Evolutionary conservation across 2,113 vertebrate genomes (phyloP), one percentile per base, ranked within the genome.

Genomic region (Hippocampus barbouri): DNA sequence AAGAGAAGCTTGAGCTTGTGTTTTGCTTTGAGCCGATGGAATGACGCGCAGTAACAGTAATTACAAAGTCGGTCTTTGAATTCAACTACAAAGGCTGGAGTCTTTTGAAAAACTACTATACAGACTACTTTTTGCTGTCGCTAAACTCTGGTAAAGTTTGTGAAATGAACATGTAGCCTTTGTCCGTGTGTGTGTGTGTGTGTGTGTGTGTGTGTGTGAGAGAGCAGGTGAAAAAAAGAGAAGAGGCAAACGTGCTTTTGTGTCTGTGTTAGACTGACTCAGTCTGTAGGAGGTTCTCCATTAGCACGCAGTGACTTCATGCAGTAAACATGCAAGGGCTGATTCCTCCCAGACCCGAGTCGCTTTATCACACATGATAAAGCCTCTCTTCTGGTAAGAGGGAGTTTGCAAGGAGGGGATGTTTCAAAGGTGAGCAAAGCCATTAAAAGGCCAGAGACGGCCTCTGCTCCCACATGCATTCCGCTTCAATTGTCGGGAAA

Each of bases 291-390:
- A 89, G 88, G 82, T 82, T 79, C 82, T 84, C 82, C 78, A 89
- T 89, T 88, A 87, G 82, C 75, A 69, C 72, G 57, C 56, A 38
- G 78, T 90, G 90, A 90, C 90, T 88, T 91, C 88, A 90, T 85
- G 86, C 75, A 87, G 87, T 88, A 90, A 90, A 86, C 87, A 89
- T 89, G 83, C 87, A 34, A 80, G 83, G 70, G 63, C 83, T 84
- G 85, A 88, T 87, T 88, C 86, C 79, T 85, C 75, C 89, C 86
- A 88, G 85, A 89, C 81, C 71, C 64, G 9, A 71, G 63, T 69
- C 80, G 67, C 82, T 91, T 90, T 82, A 92, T 91, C 91, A 88
- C 83, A 80, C 82, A 88, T 87, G 89, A 91, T 90, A 87, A 91
- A 90, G 70, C 81, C 81, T 74, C 73, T 79, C 72, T 82, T 88